phyloP scores from a whole-genome alignment of 2,888 invertebrate species.

The Crematogaster levior region DNA sequence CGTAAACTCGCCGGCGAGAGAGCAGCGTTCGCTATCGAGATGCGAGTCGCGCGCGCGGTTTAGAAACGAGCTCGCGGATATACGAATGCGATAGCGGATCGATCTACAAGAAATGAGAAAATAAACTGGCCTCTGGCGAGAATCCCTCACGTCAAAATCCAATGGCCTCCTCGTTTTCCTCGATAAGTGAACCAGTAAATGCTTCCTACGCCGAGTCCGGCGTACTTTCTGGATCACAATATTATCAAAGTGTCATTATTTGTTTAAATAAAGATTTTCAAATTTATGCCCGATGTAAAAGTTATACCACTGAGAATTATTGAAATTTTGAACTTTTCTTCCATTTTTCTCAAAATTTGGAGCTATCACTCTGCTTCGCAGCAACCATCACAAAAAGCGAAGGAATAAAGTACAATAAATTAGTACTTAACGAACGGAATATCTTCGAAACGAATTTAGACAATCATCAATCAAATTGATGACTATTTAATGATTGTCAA shows the following conservation, averaged over 20 bases:
- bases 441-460: not conserved
- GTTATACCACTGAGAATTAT: not conserved
- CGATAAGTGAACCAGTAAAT: not conserved
- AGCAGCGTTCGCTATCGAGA: conserved; percentile 45
- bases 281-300: not conserved
- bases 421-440: no score
- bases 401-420: not conserved
- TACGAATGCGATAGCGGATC: conserved; percentile 26
- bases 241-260: not conserved
- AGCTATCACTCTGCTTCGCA: no score
- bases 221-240: not conserved
- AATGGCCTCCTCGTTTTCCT: not conserved
- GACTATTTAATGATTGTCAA: not conserved
- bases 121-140: conserved; percentile 19
- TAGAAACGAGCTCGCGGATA: conserved; percentile 43
- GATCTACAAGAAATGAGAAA: conserved; percentile 30
- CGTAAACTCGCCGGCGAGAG: conserved; percentile 48
- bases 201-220: not conserved
- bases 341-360: not conserved
- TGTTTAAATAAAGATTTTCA: not conserved
- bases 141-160: conserved; percentile 28
- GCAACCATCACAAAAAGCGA: not conserved
- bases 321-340: not conserved
- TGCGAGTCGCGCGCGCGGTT: conserved; percentile 37
- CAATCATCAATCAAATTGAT: not conserved